phyloP scores from a whole-genome alignment of 1,140 invertebrate genomes.

The Elysia chlorotica region DNA sequence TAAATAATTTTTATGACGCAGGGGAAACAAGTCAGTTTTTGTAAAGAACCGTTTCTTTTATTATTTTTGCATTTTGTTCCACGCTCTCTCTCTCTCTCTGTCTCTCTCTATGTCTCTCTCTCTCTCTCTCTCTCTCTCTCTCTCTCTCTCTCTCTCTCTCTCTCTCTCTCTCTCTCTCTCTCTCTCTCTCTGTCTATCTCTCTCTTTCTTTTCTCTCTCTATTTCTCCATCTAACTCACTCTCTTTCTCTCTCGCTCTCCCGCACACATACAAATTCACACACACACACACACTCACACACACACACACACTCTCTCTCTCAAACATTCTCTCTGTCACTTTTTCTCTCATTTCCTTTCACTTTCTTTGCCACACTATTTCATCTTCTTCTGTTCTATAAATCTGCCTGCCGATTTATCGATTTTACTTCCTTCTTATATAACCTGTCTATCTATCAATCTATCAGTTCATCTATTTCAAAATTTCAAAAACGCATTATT shows the following conservation, averaged over 20 bases:
- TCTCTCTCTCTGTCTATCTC: not conserved
- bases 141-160: not conserved
- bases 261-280: not conserved
- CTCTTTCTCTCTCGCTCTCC: not conserved
- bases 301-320: not conserved
- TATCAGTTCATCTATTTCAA: not conserved
- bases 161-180: constrained; percentile 3
- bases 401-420: not conserved
- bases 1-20: no score
- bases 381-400: not conserved
- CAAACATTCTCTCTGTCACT: not conserved
- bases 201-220: not conserved
- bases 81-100: not conserved
- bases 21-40: no score
- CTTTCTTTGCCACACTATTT: not conserved
- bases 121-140: constrained; percentile 7
- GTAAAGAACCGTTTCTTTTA: no score
- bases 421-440: not conserved
- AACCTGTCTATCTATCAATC: not conserved
- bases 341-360: not conserved
- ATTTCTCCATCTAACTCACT: not conserved
- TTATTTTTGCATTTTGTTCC: no score
- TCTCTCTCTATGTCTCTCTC: not conserved
- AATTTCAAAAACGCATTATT: no score
- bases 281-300: not conserved